Evolutionary conservation across 2,888 invertebrate genomes (phyloP).

Genomic region (Macrosoma leucophasiata): DNA sequence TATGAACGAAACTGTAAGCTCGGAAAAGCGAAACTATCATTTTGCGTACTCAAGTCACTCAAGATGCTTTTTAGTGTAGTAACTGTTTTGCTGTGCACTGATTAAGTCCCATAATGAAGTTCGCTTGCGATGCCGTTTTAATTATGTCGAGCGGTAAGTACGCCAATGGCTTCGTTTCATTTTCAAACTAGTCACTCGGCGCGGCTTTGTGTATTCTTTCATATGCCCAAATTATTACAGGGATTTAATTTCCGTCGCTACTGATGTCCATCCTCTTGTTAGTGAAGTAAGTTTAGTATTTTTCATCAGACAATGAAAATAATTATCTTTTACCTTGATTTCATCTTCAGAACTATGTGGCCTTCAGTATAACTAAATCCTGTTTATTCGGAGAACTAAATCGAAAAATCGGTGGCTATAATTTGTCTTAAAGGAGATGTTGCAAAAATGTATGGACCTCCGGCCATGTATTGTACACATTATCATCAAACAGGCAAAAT

Average conservation of each 20-base stretch:
- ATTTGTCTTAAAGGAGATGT: no score
- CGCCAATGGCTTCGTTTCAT: constrained; percentile 26
- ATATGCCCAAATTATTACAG: no score
- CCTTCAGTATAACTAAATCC: no score
- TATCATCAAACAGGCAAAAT: no score
- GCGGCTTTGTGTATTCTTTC: not conserved
- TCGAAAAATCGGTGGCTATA: no score
- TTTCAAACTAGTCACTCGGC: not conserved
- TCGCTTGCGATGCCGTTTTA: constrained; percentile 58
- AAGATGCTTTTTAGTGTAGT: constrained; percentile 48
- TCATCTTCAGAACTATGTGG: no score
- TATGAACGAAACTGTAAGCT: no score
- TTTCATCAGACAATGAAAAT: not conserved
- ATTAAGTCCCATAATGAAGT: constrained; percentile 61
- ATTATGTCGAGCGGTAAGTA: constrained; percentile 42
- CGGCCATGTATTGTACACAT: no score
- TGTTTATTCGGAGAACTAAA: no score
- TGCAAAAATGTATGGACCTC: no score
- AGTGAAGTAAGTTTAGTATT: not conserved
- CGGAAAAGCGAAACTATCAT: constrained; percentile 45
- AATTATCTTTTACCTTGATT: not conserved
- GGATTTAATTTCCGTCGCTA: no score
- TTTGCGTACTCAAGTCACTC: constrained; percentile 29
- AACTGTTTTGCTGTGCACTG: constrained; percentile 62
- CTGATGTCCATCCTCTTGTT: no score